phyloP scores from a whole-genome alignment of 2,888 invertebrate species.

The Gymnosoma rotundatum region DNA sequence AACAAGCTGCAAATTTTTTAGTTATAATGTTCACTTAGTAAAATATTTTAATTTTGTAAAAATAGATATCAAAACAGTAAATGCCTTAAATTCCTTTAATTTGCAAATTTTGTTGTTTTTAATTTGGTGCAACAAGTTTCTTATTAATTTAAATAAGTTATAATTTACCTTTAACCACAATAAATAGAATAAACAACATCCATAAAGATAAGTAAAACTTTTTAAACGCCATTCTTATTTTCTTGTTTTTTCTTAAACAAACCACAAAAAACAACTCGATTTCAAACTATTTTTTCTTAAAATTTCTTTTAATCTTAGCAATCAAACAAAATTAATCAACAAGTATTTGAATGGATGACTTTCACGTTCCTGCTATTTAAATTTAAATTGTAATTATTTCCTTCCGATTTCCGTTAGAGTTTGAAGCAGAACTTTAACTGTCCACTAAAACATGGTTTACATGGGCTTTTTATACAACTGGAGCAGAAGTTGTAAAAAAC shows the following conservation, averaged over 20 bases:
- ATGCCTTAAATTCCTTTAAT: neutral
- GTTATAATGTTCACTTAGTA: too few relatives aligned
- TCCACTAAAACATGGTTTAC: slow-evolving; percentile 73
- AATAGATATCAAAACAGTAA: too few relatives aligned
- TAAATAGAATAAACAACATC: slow-evolving; percentile 58
- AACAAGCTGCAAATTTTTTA: too few relatives aligned
- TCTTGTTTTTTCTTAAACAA: neutral
- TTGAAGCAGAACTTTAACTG: slow-evolving; percentile 65
- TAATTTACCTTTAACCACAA: slow-evolving; percentile 68
- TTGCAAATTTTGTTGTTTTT: neutral
- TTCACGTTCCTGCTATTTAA: neutral
- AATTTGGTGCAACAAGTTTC: slow-evolving; percentile 51
- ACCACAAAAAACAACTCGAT: neutral
- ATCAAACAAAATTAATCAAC: slow-evolving; percentile 16
- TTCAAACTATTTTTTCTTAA: neutral
- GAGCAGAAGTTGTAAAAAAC: slow-evolving; percentile 18
- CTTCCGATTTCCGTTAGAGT: slow-evolving; percentile 63
- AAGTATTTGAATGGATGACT: neutral
- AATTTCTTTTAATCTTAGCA: slow-evolving; percentile 1
- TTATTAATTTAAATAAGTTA: neutral
- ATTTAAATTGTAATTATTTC: slow-evolving; percentile 36
- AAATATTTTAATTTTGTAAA: too few relatives aligned
- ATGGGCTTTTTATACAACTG: slow-evolving; percentile 77
- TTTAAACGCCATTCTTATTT: slow-evolving; percentile 60
- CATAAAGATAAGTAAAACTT: slow-evolving; percentile 51